These are phyloP conservation scores for Papio anubis DNA, from an alignment of 2,113 vertebrate species.

Conservation along the genomic window DNA sequence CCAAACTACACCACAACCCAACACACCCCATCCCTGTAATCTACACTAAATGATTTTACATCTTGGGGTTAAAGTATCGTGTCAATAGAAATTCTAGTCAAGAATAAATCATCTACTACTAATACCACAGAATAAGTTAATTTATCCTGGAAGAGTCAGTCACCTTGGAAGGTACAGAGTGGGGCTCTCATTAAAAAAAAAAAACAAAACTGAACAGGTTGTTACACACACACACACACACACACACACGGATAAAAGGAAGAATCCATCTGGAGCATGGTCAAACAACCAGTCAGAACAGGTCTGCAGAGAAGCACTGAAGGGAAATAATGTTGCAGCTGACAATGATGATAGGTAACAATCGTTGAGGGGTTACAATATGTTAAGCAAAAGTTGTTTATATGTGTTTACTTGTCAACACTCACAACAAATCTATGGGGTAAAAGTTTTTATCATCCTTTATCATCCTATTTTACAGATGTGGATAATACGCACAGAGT, in stretches of 20 bases:
- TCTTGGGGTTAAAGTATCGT: not conserved
- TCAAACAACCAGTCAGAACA: not conserved
- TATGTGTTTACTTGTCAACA: not conserved
- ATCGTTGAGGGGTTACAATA: not conserved
- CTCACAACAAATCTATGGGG: not conserved
- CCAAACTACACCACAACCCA: not conserved
- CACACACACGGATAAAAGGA: not conserved
- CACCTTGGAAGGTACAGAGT: not conserved
- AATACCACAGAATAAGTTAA: not conserved
- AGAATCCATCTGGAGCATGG: not conserved
- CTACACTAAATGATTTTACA: not conserved
- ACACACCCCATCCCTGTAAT: not conserved
- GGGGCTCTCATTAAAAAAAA: not conserved
- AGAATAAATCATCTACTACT: slow-evolving; percentile 11
- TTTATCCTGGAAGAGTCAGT: not conserved
- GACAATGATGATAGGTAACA: not conserved
- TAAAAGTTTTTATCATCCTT: not conserved
- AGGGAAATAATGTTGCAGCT: not conserved
- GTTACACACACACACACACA: not conserved
- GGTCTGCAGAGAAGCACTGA: not conserved
- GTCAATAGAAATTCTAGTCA: not conserved
- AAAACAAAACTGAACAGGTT: not conserved
- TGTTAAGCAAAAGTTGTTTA: not conserved
- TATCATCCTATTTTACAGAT: not conserved
- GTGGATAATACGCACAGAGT: not conserved